Evolutionary conservation across 2,113 vertebrate genomes (phyloP), one percentile per base, ranked within the genome.

Genomic region (Plecturocebus donacophilus): DNA sequence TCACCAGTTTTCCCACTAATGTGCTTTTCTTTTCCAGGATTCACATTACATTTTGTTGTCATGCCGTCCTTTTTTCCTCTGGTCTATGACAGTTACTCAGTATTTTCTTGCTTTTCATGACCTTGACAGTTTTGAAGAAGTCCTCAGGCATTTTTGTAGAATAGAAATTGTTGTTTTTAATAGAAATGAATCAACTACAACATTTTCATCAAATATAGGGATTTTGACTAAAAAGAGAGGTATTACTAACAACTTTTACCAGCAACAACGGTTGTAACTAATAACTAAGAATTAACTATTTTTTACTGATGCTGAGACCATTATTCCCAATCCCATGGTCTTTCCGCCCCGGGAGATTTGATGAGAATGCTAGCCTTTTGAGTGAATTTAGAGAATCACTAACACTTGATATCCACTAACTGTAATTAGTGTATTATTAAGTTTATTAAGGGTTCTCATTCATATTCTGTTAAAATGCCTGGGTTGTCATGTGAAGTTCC

Each of bases 241-340:
- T 30, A 49, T 68, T 49, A 66, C 35, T 88, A 88, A 56, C 20
- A 73, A 64, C 3, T 82, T 93, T n/a, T 68, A 38, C 87, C 9
- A 86, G 40, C 13, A 75, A 82, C 12, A 54, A 71, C 9, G 49
- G 21, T 77, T 92, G 80, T 64, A 77, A 77, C n/a, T 89, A 85
- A 95, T 70, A 77, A 76, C 35, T 89, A 85, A 95, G 68, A 96
- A 73, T 61, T 82, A 52, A 70, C 8, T 40, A 2, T 66, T 95
- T 71, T 56, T 1, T 70, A 56, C 21, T 38, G 32, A 71, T 76
- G 11, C 3, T 49, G 77, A 75, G 8, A 90, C 11, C 85, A 23
- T 1, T 45, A 20, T 76, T 52, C 27, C 6, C 23, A 90, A 27
- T 23, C 45, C 32, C 38, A 42, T 45, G 5, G 10, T 7, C 16